Percentiles rank a stretch among this genome's conserved stretches.
Evolutionary conservation across 2,888 invertebrate genomes (phyloP).

Genomic region (Aphidius colemani): DNA sequence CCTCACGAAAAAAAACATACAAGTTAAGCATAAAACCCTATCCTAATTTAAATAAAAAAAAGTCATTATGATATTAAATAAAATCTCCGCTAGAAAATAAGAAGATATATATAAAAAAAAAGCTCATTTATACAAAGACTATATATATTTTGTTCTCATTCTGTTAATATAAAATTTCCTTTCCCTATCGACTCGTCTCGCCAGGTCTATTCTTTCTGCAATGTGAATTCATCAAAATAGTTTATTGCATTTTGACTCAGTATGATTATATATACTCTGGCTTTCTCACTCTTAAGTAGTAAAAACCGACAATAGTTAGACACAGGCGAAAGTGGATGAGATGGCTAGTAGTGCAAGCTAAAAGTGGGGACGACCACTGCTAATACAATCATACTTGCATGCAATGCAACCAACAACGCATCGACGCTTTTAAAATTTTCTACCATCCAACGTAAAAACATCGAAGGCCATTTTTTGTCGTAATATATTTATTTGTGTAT

Average conservation of each 20-base stretch:
- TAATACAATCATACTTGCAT: slow-evolving; percentile 7
- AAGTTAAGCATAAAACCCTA: too few relatives aligned
- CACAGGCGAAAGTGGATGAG: slow-evolving; percentile 35
- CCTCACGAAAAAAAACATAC: too few relatives aligned
- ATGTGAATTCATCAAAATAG: neutral
- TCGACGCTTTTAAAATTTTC: slow-evolving; percentile 22
- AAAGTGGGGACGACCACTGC: slow-evolving; percentile 47
- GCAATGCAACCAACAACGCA: slow-evolving; percentile 32
- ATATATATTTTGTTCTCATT: slow-evolving; percentile 33
- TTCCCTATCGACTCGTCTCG: slow-evolving; percentile 19
- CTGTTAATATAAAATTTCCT: slow-evolving; percentile 11
- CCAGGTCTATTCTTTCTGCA: slow-evolving; percentile 13
- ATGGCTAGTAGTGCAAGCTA: slow-evolving; percentile 43
- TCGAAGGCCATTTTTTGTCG: slow-evolving; percentile 13
- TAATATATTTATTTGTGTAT: neutral
- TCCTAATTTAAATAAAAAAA: too few relatives aligned
- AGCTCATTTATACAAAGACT: too few relatives aligned
- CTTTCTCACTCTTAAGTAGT: too few relatives aligned
- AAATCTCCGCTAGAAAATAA: too few relatives aligned
- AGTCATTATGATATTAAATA: too few relatives aligned
- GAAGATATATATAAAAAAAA: too few relatives aligned
- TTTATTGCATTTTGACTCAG: too few relatives aligned
- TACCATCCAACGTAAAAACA: slow-evolving; percentile 39
- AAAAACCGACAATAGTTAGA: neutral
- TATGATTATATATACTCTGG: too few relatives aligned